phyloP scores from a whole-genome alignment of 1,140 invertebrate genomes.

The Heliothis subflexa region DNA sequence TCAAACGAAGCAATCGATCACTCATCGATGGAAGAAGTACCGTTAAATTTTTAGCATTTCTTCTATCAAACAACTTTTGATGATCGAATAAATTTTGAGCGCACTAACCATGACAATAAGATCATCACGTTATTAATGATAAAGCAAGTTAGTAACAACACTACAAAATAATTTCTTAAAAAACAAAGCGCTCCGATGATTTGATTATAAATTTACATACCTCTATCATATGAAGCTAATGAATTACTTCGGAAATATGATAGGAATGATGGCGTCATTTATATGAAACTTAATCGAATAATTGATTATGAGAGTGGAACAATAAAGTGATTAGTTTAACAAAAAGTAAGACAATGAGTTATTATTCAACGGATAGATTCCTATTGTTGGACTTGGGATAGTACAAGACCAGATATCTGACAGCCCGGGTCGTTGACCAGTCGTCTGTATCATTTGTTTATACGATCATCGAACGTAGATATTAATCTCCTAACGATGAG shows the following conservation, averaged over 20 bases:
- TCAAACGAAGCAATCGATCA: conserved; percentile 50
- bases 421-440: conserved; percentile 69
- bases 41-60: conserved; percentile 30
- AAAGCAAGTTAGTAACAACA: conserved; percentile 43
- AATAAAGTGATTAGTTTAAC: conserved; percentile 84
- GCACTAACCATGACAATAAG: conserved; percentile 7
- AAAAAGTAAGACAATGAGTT: conserved; percentile 84
- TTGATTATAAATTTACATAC: conserved; percentile 59
- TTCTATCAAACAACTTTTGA: conserved; percentile 9
- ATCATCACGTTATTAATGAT: conserved; percentile 48
- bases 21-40: conserved; percentile 45
- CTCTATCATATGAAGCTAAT: conserved; percentile 61
- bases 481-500: conserved; percentile 81
- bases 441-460: conserved; percentile 79
- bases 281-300: conserved; percentile 82
- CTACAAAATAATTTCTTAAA: conserved; percentile 50
- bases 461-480: conserved; percentile 76
- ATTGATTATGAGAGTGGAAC: conserved; percentile 83
- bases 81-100: neutral
- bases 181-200: conserved; percentile 50
- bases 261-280: conserved; percentile 71
- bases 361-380: conserved; percentile 77
- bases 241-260: conserved; percentile 72
- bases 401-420: conserved; percentile 65
- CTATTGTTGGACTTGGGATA: conserved; percentile 74